Base-by-base conservation (phyloP, 2,888 invertebrate genomes). In the Dolomedes plantarius region DNA sequence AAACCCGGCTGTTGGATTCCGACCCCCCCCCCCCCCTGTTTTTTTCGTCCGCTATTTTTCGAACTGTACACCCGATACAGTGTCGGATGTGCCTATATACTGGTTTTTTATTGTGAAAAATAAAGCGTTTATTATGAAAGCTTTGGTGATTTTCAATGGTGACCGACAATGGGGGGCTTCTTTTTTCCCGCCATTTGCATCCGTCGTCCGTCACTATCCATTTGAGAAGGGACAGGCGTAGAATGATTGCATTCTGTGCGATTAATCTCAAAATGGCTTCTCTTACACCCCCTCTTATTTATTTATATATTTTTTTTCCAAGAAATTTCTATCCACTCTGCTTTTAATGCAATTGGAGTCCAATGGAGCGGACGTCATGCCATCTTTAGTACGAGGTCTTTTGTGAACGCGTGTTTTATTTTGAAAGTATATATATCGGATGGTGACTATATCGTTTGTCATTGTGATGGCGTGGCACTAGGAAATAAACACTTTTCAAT, bases 41-140 rank as follows among this genome's bases (percentile, higher is more conserved):
- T 16, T 46, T 46, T 46, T 46, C 16, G 9, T 9, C 36, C 9
- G 9, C 23, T 56, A 23, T 56, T 23, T 16, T 23, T 23, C 56
- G 11, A 56, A 23, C 41, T 46, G 16, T 16, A 16, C 46, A 56
- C 23, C 56, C 19, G 56, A 56, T 56, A 56, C 11, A 56, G 56
- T 56, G 56, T 56, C 56, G 56, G 56, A 56, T 56, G 56, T 56
- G 56, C 56, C 23, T 19, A 56, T 46, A 46, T 56, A 23, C 56
- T 56, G 56, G 19, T 23, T 23, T 36, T 46, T 56, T 56, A 56
- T 56, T 56, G 56, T n/a, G 16, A 56, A 67, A 72, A 64, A 72
- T 46, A 28, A 39, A 39, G 62, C 67, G 73, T 56, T 74, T 80
- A 80, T 80, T 80, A 80, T 73, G 73, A 68, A 67, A 73, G 80